phyloP scores from a whole-genome alignment of 2,113 vertebrate genomes.

The Tupaia tana region DNA sequence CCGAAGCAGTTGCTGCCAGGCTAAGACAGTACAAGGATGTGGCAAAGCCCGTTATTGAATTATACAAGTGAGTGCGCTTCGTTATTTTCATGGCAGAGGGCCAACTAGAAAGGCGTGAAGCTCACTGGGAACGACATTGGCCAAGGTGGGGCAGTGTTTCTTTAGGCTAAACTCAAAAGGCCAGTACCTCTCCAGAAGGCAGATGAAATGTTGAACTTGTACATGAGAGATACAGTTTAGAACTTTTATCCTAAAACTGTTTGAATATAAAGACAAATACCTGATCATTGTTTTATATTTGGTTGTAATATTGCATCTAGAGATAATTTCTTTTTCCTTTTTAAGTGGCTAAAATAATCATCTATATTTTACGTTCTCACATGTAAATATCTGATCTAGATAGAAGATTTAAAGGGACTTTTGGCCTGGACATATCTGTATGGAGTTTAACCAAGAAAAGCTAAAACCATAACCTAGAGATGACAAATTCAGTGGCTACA shows the following conservation, averaged over 20 bases:
- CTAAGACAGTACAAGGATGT: constrained; percentile 97
- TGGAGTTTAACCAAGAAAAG: background rate
- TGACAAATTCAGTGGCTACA: background rate
- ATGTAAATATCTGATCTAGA: background rate
- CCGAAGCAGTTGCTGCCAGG: constrained; percentile 92
- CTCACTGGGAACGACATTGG: background rate
- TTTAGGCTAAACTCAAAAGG: background rate
- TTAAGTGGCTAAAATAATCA: background rate
- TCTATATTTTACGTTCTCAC: background rate
- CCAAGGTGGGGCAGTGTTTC: background rate
- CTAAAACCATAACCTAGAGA: background rate
- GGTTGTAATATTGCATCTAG: background rate
- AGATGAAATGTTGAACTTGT: background rate
- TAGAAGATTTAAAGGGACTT: background rate
- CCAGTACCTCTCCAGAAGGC: background rate
- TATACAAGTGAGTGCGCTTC: constrained; percentile 93
- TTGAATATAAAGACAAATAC: background rate
- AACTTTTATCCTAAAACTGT: background rate
- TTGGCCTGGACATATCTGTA: background rate
- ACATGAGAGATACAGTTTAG: background rate
- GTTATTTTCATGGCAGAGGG: accelerated
- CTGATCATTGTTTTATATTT: background rate
- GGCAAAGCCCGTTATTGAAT: constrained; percentile 95
- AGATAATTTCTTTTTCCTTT: background rate
- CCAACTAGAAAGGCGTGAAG: accelerated